Evolutionary conservation across 2,113 vertebrate genomes (phyloP), one percentile per base, ranked within the genome.

Genomic region (Melanerpes formicivorus): DNA sequence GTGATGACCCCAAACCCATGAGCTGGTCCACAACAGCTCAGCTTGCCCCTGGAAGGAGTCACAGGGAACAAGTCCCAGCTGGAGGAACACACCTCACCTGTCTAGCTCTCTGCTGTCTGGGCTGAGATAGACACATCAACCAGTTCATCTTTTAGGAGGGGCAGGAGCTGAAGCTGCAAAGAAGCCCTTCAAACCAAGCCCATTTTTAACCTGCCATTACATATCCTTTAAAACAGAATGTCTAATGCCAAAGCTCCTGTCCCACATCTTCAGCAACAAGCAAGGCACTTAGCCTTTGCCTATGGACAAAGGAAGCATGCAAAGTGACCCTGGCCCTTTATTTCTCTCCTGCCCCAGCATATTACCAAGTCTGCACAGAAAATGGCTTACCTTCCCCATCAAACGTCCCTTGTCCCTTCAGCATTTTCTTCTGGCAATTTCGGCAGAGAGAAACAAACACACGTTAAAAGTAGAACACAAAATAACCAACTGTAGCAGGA

Each of bases 301-400:
- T 59, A 18, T 0, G 0, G 1, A 59, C 0, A 6, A n/a, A 72
- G 52, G 32, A 63, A 42, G 26, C 0, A 10, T 42, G 60, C 9
- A 9, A 46, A 66, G n/a, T 0, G 0, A 46, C 8, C 54, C 52
- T 22, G 7, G 7, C 30, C 46, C 37, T 22, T 69, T 7, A 22
- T 8, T n/a, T 80, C n/a, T 63, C n/a, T 7, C 8, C 5, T 70
- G 46, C 79, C 4, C 9, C 27, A 79, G 25, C 16, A 13, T 14
- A 12, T 58, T 19, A 74, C 63, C 78, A 84, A 77, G 21, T 52
- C 23, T 15, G 30, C 50, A 75, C 78, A 93, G 88, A 95, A 96
- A 74, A 64, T 65, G 37, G 79, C 98, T 99, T 98, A 99, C 99
- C 99, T 97, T 99, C 98, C 34, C 98, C 98, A 97, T 99, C 99